Base-by-base conservation (phyloP, 2,888 invertebrate species). In the Dryococelus australis region DNA sequence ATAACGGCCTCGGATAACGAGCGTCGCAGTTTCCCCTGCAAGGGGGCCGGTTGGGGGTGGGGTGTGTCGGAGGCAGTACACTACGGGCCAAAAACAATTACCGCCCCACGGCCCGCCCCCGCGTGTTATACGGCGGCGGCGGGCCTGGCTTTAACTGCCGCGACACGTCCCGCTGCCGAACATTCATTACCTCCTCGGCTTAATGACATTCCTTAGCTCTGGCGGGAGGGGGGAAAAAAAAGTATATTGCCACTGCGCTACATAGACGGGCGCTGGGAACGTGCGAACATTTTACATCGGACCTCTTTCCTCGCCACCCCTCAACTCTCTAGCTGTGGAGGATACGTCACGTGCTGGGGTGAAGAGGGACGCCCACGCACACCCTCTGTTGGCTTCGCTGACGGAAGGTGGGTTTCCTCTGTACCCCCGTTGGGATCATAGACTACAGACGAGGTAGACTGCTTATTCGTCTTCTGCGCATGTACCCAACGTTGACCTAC, bases 171-270 rank as follows among this genome's bases (percentile, higher is more conserved):
- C n/a, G 24, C 65, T 65, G 65, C 65, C 65, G 65, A n/a, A n/a
- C 65, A 65, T 65, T 65, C 65, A n/a, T 65, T 65, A 65, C 65
- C 65, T 65, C 65, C 65, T 65, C 24, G n/a, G 65, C 65, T 65
- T 65, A 65, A 65, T 65, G 65, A 65, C 65, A 65, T 65, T 65
- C 65, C 65, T 65, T 47, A n/a, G 65, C 65, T n/a, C n/a, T n/a
- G n/a, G 65, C 65, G 51, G 20, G 51, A 12, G 51, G 51, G n/a
- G 8, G 24, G 8, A 65, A n/a, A 65, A 65, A 65, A 65, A n/a
- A 65, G 65, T 65, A 24, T n/a, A n/a, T 6, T 65, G 65, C 65
- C n/a, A 20, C 16, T 8, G 20, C 65, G 65, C 65, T 65, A 65
- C 65, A 65, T 12, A 24, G 65, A 8, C 1, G 65, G 51, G 24